phyloP scores from a whole-genome alignment of 2,797 vertebrate genomes.

The Argentina silus region DNA sequence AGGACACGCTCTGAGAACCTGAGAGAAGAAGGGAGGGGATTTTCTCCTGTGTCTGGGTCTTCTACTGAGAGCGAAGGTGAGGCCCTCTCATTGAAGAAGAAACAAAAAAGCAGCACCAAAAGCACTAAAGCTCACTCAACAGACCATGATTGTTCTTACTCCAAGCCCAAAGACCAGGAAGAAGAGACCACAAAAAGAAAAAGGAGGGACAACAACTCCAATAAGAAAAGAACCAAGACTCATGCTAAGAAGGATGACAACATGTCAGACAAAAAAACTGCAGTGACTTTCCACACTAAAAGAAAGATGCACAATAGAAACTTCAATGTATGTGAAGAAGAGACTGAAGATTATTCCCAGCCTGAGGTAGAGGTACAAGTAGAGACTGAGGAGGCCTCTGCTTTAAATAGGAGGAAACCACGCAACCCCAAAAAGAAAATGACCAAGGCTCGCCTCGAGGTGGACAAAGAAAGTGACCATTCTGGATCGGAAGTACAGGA shows the following conservation, averaged over 20 bases:
- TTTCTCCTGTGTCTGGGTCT: constrained; percentile 1
- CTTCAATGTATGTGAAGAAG: constrained; percentile 1
- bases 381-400: not conserved
- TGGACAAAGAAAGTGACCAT: not conserved
- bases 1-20: not conserved
- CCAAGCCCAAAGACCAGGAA: not conserved
- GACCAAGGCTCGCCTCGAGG: not conserved
- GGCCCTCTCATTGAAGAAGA: not conserved
- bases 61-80: not conserved
- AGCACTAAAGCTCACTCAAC: not conserved
- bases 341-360: not conserved
- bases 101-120: not conserved
- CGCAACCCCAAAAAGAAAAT: not conserved
- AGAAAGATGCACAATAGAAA: not conserved
- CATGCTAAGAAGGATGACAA: not conserved
- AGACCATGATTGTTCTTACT: not conserved
- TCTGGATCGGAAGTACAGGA: not conserved
- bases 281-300: not conserved
- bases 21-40: not conserved
- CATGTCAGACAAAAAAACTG: not conserved
- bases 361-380: not conserved
- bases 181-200: not conserved
- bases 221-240: not conserved
- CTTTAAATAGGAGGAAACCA: not conserved
- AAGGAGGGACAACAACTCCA: not conserved